Base-by-base conservation (phyloP, 2,797 vertebrate species). In the Sphenodon punctatus region DNA sequence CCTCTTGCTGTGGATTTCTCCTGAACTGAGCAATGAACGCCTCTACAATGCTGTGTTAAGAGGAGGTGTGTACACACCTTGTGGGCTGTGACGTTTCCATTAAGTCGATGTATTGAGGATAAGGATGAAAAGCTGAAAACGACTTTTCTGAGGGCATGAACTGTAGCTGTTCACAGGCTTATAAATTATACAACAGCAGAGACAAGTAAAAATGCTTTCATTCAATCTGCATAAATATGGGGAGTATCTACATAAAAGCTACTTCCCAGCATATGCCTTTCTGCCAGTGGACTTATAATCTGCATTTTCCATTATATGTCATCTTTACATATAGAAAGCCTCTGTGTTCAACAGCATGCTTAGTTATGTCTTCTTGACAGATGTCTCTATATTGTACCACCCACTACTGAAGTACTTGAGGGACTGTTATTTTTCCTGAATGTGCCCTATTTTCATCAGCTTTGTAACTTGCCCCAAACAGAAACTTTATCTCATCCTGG, bases 101-200 rank as follows among this genome's bases (percentile, higher is more conserved):
- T 48, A 80, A 85, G 84, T 20, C 42, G 38, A 56, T 80, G 59
- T 70, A 84, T 65, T n/a, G 60, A 77, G 66, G 78, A 70, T 83
- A 67, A 87, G 85, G 85, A 84, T 22, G 17, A 70, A 86, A 84
- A 78, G 23, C 34, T 83, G 75, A 76, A 87, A 84, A 79, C 71
- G 70, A 70, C 20, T 74, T 82, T 75, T 80, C 58, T 69, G 46
- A 86, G 81, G 30, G 36, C 6, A 67, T 22, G 65, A 73, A 75
- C 36, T 81, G 49, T 56, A 88, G 75, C 34, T 64, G 16, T n/a
- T 46, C 65, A 85, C 71, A 85, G 38, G 32, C 1, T 48, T 53
- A 60, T 64, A 74, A 83, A 67, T 60, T 74, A 80, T 51, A 60
- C 25, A 90, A 78, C 22, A 69, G 36, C 19, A 66, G 67, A 78